Evolutionary conservation across 2,113 vertebrate species (phyloP).

Genomic region (Clarias magur): DNA sequence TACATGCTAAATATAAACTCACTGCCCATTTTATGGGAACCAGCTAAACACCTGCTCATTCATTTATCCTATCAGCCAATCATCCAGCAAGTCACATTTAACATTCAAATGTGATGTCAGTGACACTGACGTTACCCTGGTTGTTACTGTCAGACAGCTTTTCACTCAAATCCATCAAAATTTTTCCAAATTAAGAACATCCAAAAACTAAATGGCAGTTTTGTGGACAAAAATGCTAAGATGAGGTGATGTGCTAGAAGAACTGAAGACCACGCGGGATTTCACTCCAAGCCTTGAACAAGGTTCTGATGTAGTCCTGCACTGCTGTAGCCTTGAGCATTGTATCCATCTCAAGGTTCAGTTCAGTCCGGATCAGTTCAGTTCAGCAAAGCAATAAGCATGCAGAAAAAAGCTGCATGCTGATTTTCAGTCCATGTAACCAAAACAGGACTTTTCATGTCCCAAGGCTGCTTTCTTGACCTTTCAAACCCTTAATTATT

Average conservation of each 20-base stretch:
- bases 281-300: neutral
- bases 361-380: neutral
- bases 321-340: neutral
- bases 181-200: neutral
- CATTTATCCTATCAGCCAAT: neutral
- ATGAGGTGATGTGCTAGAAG: neutral
- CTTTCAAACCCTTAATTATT: conserved; percentile 32
- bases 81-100: neutral
- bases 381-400: neutral
- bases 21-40: neutral
- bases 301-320: neutral
- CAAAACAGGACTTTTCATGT: conserved; percentile 12
- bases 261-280: neutral
- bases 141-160: neutral
- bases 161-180: neutral
- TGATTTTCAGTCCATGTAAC: neutral
- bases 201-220: neutral
- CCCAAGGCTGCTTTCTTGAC: conserved; percentile 12
- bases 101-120: neutral
- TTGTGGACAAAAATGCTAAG: neutral
- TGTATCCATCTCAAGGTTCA: neutral
- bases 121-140: too few species aligned
- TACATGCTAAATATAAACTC: neutral
- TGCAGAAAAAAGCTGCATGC: neutral
- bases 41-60: neutral